Base-by-base conservation (phyloP, 30 jellyfish, hydroid and myxozoan genomes). In the Catostylus mosaicus region DNA sequence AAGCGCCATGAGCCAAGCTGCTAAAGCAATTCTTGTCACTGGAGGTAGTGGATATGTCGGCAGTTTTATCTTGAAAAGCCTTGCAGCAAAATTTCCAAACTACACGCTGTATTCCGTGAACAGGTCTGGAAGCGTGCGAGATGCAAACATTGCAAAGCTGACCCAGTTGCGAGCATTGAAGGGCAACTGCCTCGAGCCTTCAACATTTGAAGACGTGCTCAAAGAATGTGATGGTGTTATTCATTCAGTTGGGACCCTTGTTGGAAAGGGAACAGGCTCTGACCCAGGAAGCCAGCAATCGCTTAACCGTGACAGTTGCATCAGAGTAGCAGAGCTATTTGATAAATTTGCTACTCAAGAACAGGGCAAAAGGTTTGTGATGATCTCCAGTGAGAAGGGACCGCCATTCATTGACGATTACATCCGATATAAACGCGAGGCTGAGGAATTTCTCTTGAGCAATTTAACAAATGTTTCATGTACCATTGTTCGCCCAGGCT, bases 31-130 rank as follows among this genome's bases (percentile, higher is more conserved):
- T 35, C 92, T 82, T 19, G 92, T 82, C 35, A 82, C 92, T 36
- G 92, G 92, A 22, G 92, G 92, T 52, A 82, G 92, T 57, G 92
- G 92, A 18, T 82, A 82, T 38, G 92, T 82, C 26, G 92, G 92
- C 34, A 82, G 92, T 59, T 82, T 82, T 45, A 82, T 82, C 61
- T 67, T 82, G 27, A 82, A 69, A 82, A 67, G 47, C 45, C 78
- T 82, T 37, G 92, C 92, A 0, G 78, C 92, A 8, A 82, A 60
- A 38, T 82, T 67, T 63, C 92, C 92, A 23, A 57, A 47, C 46
- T 82, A 82, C 33, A 82, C 75, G 61, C 70, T 82, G 51, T 82
- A 68, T 34, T 67, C 92, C 35, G 63, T 82, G 59, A 82, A 60
- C 66, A 82, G 92, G 63, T 82, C 92, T 56, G 92, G 92, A 5